These are phyloP conservation scores for Coremacera marginata DNA, from an alignment of 2,888 invertebrate genomes.

Conservation along the genomic window DNA sequence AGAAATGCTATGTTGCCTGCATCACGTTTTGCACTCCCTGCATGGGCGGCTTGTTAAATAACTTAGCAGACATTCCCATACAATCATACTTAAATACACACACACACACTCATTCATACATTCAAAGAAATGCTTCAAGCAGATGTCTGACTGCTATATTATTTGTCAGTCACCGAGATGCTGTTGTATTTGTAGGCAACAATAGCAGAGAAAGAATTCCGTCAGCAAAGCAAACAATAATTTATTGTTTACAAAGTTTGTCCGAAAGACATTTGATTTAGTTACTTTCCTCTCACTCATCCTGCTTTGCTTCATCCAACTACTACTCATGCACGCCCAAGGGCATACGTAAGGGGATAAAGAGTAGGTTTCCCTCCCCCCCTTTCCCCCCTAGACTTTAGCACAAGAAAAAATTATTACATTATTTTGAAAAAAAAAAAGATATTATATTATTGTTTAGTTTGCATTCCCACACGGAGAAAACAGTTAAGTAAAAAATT, in stretches of 20 bases:
- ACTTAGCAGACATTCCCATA: no score
- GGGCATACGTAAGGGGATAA: no score
- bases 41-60: no score
- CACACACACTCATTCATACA: background rate
- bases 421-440: no score
- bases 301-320: background rate
- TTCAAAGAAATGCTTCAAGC: background rate
- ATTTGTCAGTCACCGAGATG: background rate
- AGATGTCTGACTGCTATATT: background rate
- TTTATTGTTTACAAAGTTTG: conserved; percentile 15
- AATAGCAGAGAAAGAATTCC: background rate
- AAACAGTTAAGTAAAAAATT: no score
- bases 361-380: no score
- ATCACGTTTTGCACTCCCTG: no score
- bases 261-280: conserved; percentile 12
- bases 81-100: no score
- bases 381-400: no score
- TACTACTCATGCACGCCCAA: background rate
- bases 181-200: background rate
- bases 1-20: background rate
- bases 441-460: no score
- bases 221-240: background rate
- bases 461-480: no score
- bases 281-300: background rate
- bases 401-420: no score